phyloP scores from a whole-genome alignment of 2,113 vertebrate genomes.

The Ancistrus triradiatus region DNA sequence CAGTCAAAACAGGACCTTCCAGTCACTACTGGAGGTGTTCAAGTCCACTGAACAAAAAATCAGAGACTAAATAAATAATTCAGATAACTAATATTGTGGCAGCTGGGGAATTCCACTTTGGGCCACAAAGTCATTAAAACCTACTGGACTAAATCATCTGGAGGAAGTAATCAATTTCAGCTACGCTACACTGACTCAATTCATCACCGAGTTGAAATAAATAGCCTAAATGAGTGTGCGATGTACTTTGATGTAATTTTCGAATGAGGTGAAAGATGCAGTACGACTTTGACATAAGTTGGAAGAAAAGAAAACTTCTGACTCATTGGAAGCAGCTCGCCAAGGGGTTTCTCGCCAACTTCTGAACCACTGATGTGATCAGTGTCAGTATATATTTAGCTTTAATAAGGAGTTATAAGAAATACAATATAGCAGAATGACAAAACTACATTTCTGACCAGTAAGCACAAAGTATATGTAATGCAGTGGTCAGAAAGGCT shows the following conservation, averaged over 20 bases:
- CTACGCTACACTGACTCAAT: constrained; percentile 31
- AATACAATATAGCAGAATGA: too few species aligned
- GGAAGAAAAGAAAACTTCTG: not conserved
- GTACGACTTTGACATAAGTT: not conserved
- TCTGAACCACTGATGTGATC: too few species aligned
- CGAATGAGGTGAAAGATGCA: constrained; percentile 2
- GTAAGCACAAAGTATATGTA: too few species aligned
- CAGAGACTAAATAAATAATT: constrained; percentile 27
- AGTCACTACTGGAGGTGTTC: constrained; percentile 14
- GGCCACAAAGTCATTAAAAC: constrained; percentile 30
- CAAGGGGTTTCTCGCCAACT: too few species aligned
- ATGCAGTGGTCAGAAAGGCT: too few species aligned
- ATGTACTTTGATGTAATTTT: constrained; percentile 13
- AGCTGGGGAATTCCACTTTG: constrained; percentile 14
- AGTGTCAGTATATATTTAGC: too few species aligned
- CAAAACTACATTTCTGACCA: too few species aligned
- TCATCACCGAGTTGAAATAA: constrained; percentile 23
- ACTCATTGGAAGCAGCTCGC: too few species aligned
- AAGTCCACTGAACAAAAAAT: constrained; percentile 25
- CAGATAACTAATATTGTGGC: constrained; percentile 30
- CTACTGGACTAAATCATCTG: constrained; percentile 35
- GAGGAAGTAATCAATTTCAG: constrained; percentile 38
- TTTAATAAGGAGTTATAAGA: too few species aligned
- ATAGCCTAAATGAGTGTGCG: constrained; percentile 13
- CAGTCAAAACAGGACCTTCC: too few species aligned